phyloP scores from a whole-genome alignment of 2,797 vertebrate species.

The Falco rusticolus region DNA sequence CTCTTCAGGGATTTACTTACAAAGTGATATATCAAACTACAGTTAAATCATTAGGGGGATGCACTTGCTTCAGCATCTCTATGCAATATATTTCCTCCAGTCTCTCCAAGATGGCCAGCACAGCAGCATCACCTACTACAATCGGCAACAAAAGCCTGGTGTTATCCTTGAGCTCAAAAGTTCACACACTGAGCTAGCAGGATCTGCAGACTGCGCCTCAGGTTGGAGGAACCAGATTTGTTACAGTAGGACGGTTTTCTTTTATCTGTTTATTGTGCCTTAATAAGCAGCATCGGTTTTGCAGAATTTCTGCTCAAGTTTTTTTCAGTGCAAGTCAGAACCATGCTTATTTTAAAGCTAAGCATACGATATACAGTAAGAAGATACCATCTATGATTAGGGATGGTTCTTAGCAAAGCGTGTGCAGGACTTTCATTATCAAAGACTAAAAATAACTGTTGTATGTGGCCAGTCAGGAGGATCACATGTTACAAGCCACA shows the following conservation, averaged over 20 bases:
- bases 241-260: neutral
- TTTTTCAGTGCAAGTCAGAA: neutral
- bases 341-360: neutral
- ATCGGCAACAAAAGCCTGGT: neutral
- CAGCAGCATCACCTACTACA: neutral
- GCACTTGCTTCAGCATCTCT: neutral
- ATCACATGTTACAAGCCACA: neutral
- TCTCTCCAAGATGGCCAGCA: neutral
- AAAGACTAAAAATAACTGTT: constrained; percentile 29
- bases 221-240: neutral
- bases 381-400: neutral
- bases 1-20: constrained; percentile 38
- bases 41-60: neutral
- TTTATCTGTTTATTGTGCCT: neutral
- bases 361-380: neutral
- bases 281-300: neutral
- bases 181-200: rapidly evolving
- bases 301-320: neutral
- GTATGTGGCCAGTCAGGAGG: neutral
- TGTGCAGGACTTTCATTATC: neutral
- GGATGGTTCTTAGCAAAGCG: neutral
- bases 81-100: neutral
- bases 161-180: neutral
- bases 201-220: neutral
- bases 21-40: constrained; percentile 12